Evolutionary conservation across 2,113 vertebrate species (phyloP), one percentile per base, ranked within the genome.

Genomic region (Prietella phreatophila): DNA sequence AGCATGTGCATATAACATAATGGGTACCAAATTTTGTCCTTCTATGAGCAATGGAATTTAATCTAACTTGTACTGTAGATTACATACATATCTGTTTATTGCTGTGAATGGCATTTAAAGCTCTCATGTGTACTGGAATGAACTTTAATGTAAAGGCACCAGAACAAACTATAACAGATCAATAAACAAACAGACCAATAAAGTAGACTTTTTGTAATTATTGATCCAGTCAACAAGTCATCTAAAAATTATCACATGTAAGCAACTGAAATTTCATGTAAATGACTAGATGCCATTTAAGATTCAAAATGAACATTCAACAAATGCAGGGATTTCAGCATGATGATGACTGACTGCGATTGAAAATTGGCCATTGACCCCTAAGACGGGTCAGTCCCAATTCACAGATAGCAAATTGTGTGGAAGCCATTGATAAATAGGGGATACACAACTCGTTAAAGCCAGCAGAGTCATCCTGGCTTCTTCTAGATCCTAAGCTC

Each of bases 401-500:
- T 94, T 94, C 94, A 93, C 93, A 93, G 92, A 92, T 91, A 92
- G 93, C 94, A 95, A 95, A 95, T 95, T 94, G 94, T 92, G 93
- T 94, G 94, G 93, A 95, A 94, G 94, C 93, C 95, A 95, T 95
- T 96, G 95, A 96, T 96, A 95, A 95, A 94, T 96, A 94, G 93
- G 90, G 85, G 93, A 94, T 93, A 94, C 93, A 95, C 92, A 94
- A 93, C 91, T 95, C 89, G 85, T 95, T 95, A 95, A 93, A 91
- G 93, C 92, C 93, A 84, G 86, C 84, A 85, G 92, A 94, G 93
- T 94, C 92, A 92, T 92, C 93, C 84, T 85, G 71, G 86, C 50
- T 78, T 80, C 88, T 89, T 90, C 67, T 36, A 83, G 85, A 86
- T 86, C 86, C 90, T 53, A 81, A 42, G 86, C 89, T 87, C 75